Evolutionary conservation across 2,797 vertebrate genomes (phyloP), one percentile per base, ranked within the genome.

Genomic region (Alfaro cultratus): DNA sequence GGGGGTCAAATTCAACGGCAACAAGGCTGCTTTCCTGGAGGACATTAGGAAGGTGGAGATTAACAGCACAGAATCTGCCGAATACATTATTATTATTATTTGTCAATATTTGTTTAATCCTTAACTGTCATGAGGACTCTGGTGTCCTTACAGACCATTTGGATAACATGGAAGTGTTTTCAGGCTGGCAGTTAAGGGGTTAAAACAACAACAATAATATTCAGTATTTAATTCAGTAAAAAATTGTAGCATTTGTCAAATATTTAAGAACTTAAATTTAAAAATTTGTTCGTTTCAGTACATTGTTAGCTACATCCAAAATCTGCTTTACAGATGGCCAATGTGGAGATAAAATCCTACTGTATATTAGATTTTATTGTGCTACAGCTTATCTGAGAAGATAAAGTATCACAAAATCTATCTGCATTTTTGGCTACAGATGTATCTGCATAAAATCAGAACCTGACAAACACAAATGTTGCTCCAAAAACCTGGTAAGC

Each of bases 21-120:
- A 97, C 91, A 99, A 97, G 91, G 85, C 94, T 1, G 62, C 84
- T 0, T 99, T 99, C 93, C 96, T 99, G 86, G 98, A 99, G 89
- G 98, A 99, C 89, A 97, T 99, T 80, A 96, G 97, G 84, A 97
- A 98, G 96, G 99, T 98, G 89, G 12, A 73, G 21, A 23, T 39
- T 39, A 39, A 11, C 11, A 26, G 3, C 62, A 36, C 31, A 64
- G 3, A 23, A 53, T 53, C 23, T 53, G 51, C 51, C 13, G 9
- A 51, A 51, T 23, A 23, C 7, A 23, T 49, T 7, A 47, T 47
- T 21, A 18, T 49, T 21, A 47, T 47, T 21, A 49, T 49, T 49
- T 49, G 47, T 21, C 16, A 7, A 7, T 49, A 49, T 49, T 21
- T 21, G 47, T 21, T 49, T 49, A 49, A 49, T 5, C 18, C 18